A percentile compares a stretch with the other conserved stretches of the same genome.
phyloP scores from a whole-genome alignment of 2,797 vertebrate species.

The Rousettus madagascariensis region DNA sequence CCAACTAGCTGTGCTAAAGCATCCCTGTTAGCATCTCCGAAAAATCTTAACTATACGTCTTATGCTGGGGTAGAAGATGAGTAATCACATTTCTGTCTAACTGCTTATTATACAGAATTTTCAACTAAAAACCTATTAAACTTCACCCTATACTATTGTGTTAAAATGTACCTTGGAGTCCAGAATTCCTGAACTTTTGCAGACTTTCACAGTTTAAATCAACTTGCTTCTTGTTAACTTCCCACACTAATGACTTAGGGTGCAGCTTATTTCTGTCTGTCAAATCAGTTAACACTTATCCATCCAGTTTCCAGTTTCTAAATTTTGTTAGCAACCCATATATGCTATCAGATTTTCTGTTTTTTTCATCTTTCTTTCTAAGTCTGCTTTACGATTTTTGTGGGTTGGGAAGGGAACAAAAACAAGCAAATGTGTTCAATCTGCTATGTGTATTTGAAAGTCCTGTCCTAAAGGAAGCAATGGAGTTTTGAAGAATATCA shows the following conservation, averaged over 20 bases:
- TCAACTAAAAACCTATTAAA: background rate
- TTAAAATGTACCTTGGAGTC: background rate
- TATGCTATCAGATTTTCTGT: background rate
- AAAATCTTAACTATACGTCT: background rate
- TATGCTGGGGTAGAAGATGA: background rate
- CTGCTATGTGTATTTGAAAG: background rate
- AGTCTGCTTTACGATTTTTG: background rate
- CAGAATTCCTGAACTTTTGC: background rate
- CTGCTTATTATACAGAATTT: background rate
- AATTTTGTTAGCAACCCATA: background rate
- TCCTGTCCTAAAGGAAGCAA: background rate
- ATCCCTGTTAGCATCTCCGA: background rate
- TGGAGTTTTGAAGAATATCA: conserved; percentile 4
- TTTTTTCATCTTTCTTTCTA: background rate
- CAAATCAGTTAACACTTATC: background rate
- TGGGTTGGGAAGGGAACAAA: background rate
- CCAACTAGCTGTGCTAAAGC: background rate
- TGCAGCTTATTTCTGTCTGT: background rate
- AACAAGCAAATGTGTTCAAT: background rate
- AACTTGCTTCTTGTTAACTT: background rate
- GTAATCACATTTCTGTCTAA: background rate
- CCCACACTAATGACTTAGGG: background rate
- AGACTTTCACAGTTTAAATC: background rate
- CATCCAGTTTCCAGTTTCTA: background rate
- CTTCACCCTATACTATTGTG: background rate